Percentiles rank a stretch among this genome's conserved stretches.
phyloP scores from a whole-genome alignment of 2,113 vertebrate species.

The Neodon shergylaensis region DNA sequence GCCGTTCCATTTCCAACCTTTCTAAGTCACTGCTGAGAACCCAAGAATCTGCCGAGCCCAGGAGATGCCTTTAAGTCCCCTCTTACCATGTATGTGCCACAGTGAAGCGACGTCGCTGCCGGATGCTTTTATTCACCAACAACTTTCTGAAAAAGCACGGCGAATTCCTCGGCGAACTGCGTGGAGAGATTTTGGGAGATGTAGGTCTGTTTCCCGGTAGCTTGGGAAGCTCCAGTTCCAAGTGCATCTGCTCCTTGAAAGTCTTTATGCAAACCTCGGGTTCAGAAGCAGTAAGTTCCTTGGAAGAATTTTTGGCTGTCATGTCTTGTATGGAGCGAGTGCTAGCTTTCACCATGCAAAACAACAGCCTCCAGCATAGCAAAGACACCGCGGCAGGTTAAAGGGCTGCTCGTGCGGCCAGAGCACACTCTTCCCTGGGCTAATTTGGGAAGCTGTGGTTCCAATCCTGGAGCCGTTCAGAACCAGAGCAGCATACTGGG shows the following conservation, averaged over 20 bases:
- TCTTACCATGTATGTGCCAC: conserved; percentile 99
- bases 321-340: conserved; percentile 81
- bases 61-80: not conserved
- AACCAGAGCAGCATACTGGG: conserved; percentile 65
- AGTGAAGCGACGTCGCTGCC: conserved; percentile 97
- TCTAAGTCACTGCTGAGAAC: not conserved
- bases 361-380: conserved; percentile 75
- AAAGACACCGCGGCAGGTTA: conserved; percentile 60
- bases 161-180: conserved; percentile 94
- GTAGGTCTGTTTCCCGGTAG: conserved; percentile 91
- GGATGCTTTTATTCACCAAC: conserved; percentile 98
- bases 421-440: conserved; percentile 64
- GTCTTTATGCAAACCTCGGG: conserved; percentile 95
- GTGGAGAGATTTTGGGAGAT: conserved; percentile 97
- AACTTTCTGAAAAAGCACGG: conserved; percentile 98
- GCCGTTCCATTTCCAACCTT: not conserved
- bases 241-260: conserved; percentile 98
- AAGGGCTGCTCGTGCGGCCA: conserved; percentile 65
- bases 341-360: conserved; percentile 79
- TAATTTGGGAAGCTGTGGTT: conserved; percentile 62
- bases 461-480: conserved; percentile 68
- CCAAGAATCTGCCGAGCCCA: not conserved
- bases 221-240: conserved; percentile 96
- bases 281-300: conserved; percentile 89
- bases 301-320: conserved; percentile 89